phyloP scores from a whole-genome alignment of 2,888 invertebrate genomes.

The Amblyjoppa proteus region DNA sequence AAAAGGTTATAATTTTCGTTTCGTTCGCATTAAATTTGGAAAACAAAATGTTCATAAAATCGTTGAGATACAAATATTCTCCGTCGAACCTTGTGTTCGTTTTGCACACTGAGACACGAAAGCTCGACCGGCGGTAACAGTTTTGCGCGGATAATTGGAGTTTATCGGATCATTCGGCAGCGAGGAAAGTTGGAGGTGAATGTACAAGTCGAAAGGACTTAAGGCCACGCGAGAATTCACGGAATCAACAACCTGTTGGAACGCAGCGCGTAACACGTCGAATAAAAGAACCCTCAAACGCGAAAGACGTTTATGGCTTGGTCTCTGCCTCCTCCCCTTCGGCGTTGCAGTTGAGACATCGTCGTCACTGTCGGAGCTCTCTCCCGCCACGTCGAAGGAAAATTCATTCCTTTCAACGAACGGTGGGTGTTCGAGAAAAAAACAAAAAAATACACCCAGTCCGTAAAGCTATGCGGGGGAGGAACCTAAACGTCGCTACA shows the following conservation, averaged over 20 bases:
- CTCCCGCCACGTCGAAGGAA: neutral
- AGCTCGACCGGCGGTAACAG: neutral
- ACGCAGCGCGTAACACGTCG: conserved; percentile 23
- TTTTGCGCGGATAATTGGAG: neutral
- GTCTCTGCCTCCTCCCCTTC: neutral
- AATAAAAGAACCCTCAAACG: conserved; percentile 51
- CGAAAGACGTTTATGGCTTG: conserved; percentile 43
- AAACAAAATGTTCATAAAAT: neutral
- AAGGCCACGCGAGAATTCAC: conserved; percentile 19
- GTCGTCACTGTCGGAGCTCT: neutral
- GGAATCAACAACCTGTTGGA: conserved; percentile 68
- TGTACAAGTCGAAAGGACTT: neutral
- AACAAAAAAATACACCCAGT: neutral
- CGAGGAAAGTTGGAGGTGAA: conserved; percentile 6
- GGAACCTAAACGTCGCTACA: neutral
- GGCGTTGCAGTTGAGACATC: conserved; percentile 4
- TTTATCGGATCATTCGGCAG: neutral
- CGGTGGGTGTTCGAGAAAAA: neutral
- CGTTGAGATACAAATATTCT: neutral
- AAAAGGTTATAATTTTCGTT: neutral
- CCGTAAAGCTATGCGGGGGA: neutral
- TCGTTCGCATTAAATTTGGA: neutral
- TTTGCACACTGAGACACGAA: neutral
- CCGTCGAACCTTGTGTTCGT: neutral
- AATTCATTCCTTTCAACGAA: neutral